phyloP scores from a whole-genome alignment of 1,140 invertebrate genomes.

The Palaemon carinicauda region DNA sequence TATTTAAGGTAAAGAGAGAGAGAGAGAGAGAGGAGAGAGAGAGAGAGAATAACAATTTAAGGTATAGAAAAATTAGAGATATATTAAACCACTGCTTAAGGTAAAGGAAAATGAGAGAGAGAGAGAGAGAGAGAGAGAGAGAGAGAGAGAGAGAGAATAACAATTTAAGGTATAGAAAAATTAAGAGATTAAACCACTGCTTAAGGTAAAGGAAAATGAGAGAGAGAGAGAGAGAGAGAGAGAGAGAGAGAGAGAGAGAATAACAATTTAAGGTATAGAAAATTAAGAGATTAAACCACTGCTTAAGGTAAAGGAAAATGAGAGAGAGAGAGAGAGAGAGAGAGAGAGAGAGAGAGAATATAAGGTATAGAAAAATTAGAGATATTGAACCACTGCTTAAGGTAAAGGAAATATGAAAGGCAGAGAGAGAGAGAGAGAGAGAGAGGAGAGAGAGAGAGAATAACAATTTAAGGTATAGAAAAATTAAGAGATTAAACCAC shows the following conservation, averaged over 20 bases:
- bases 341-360: background rate
- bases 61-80: background rate
- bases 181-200: too few species aligned
- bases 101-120: background rate
- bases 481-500: too few species aligned
- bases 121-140: background rate
- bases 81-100: background rate
- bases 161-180: too few species aligned
- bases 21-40: background rate
- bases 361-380: too few species aligned
- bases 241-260: background rate
- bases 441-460: background rate
- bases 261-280: too few species aligned
- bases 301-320: too few species aligned
- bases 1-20: too few species aligned
- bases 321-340: background rate
- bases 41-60: background rate
- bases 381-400: background rate
- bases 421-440: background rate
- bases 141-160: background rate
- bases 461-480: too few species aligned
- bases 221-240: background rate
- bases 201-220: too few species aligned
- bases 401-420: background rate
- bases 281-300: too few species aligned